Evolutionary conservation across 1,140 invertebrate species (phyloP), one percentile per base, ranked within the genome.

Genomic region (Cydia splendana): DNA sequence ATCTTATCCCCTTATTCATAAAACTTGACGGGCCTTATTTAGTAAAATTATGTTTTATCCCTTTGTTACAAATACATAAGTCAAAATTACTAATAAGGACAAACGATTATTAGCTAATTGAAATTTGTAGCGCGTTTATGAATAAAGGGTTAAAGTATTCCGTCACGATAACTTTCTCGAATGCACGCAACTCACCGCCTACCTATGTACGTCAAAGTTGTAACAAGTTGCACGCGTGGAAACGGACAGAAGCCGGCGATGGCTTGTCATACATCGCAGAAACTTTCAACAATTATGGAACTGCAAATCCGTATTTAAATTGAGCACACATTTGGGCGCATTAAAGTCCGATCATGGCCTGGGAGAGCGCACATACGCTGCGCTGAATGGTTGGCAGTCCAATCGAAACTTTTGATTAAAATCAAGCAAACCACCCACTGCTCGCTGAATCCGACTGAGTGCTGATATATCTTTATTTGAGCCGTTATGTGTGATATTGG

Each of bases 371-470:
- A 83, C 82, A 84, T 79, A 83, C 82, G 81, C 34, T 28, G 73
- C 82, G 81, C 82, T 84, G 83, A 84, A 83, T 82, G 83, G 87
- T 85, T 87, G 85, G 87, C 87, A 88, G 84, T 86, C 81, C 90
- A 91, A 91, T 91, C 85, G 88, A 88, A 93, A 93, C 88, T 93
- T 93, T 93, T 93, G 91, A 93, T 93, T 93, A 93, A 93, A 91
- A 93, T 91, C 91, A 93, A 90, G 90, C 90, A 91, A 91, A 89
- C 85, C 86, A 78, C 80, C 82, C 85, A 78, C 80, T 78, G 82
- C 81, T 80, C 85, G 80, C 81, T 82, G 88, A 87, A 87, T 88
- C 83, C 79, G 78, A 80, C 79, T 83, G 84, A 86, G 89, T 84
- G 79, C 79, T 79, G 83, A 89, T 91, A 93, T 91, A 93, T 91